phyloP scores from a whole-genome alignment of 2,797 vertebrate genomes.

The Lacerta agilis region DNA sequence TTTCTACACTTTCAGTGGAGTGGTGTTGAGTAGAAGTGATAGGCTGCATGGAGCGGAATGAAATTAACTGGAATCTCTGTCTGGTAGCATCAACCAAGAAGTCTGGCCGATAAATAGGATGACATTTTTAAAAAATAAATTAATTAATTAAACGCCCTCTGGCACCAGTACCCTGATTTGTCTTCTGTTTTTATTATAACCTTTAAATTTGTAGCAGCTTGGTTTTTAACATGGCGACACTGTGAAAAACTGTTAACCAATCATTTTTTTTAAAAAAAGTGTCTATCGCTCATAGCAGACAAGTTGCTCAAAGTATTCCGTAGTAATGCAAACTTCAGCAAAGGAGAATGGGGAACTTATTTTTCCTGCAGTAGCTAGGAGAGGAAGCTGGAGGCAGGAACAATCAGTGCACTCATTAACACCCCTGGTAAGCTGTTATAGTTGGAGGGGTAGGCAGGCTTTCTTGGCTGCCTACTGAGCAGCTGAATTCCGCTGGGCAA shows the following conservation, averaged over 20 bases:
- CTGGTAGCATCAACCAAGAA: neutral
- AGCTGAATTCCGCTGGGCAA: slow-evolving; percentile 49
- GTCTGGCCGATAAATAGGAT: slow-evolving; percentile 37
- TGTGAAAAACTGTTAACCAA: neutral
- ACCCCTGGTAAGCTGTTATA: neutral
- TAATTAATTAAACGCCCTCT: neutral
- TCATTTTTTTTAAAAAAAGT: neutral
- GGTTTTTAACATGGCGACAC: slow-evolving; percentile 46
- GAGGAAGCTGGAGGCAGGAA: neutral
- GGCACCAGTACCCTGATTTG: slow-evolving; percentile 6
- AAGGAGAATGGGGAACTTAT: neutral
- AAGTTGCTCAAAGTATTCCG: neutral
- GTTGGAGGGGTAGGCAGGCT: slow-evolving; percentile 37
- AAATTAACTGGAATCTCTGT: slow-evolving; percentile 16
- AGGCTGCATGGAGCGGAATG: neutral
- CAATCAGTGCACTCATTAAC: neutral
- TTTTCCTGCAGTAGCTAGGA: neutral
- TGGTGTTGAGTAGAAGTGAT: slow-evolving; percentile 23
- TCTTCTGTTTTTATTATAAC: slow-evolving; percentile 10
- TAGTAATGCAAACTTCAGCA: neutral
- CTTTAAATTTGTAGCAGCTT: slow-evolving; percentile 41
- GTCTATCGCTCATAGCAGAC: slow-evolving; percentile 5
- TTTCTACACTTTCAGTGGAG: slow-evolving; percentile 20
- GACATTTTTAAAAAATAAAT: neutral
- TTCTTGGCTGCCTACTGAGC: slow-evolving; percentile 18